phyloP scores from a whole-genome alignment of 2,888 invertebrate genomes.

The Plutella xylostella region DNA sequence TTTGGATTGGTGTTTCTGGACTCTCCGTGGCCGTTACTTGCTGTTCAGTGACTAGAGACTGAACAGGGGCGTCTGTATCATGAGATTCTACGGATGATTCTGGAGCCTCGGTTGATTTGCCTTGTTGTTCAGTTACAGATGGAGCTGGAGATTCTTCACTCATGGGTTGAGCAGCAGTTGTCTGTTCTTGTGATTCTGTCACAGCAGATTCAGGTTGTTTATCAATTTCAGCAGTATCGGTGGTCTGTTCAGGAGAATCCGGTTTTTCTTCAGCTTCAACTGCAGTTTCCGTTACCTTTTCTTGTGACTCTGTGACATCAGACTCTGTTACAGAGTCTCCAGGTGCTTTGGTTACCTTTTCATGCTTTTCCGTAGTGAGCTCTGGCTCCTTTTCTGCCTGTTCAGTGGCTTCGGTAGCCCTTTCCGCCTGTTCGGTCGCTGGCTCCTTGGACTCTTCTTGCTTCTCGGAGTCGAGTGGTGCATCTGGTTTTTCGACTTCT shows the following conservation, averaged over 20 bases:
- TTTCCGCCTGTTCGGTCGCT: constrained; percentile 7
- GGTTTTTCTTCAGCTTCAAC: not conserved
- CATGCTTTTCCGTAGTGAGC: not conserved
- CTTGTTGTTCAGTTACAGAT: too few species aligned
- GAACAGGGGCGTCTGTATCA: too few species aligned
- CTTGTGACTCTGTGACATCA: not conserved
- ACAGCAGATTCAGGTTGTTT: not conserved
- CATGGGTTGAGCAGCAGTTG: not conserved
- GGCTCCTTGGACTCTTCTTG: not conserved
- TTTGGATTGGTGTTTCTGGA: too few species aligned
- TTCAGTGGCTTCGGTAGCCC: not conserved
- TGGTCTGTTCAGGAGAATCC: not conserved
- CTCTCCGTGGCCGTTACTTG: too few species aligned
- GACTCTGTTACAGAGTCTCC: not conserved
- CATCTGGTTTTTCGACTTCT: not conserved
- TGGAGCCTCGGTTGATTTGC: too few species aligned
- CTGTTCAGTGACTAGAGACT: too few species aligned
- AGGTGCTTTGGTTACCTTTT: not conserved
- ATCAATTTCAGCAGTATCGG: not conserved
- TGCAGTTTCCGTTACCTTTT: constrained; percentile 6
- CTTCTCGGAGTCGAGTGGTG: not conserved
- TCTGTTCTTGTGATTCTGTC: not conserved
- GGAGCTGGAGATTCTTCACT: too few species aligned
- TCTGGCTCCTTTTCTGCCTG: constrained; percentile 6
- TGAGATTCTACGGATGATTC: too few species aligned